These are phyloP conservation scores for Drosophila leontia DNA, from an alignment of 1,140 invertebrate species.

Conservation along the genomic window DNA sequence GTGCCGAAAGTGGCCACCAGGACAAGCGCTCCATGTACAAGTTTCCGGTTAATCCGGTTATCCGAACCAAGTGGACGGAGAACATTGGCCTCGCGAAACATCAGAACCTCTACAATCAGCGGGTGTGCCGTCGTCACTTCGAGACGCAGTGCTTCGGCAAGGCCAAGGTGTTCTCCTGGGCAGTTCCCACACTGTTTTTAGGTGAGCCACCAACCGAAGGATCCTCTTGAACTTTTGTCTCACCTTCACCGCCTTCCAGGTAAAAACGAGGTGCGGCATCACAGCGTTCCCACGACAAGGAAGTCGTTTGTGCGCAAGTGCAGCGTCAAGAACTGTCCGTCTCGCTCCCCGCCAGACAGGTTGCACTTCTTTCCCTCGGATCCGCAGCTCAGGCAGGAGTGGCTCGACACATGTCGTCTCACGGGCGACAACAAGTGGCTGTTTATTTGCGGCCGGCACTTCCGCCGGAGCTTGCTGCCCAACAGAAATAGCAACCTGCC, in stretches of 20 bases:
- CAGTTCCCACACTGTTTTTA: slow-evolving; percentile 27
- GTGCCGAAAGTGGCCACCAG: slow-evolving; percentile 26
- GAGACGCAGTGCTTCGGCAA: slow-evolving; percentile 32
- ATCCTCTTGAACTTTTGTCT: neutral
- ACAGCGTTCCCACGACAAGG: neutral
- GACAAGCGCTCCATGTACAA: slow-evolving; percentile 35
- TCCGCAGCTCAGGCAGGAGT: slow-evolving; percentile 13
- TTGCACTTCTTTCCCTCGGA: slow-evolving; percentile 35
- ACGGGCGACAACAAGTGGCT: slow-evolving; percentile 14
- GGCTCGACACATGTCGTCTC: slow-evolving; percentile 21
- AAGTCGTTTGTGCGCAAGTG: slow-evolving; percentile 18
- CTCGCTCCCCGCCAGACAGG: slow-evolving; percentile 19
- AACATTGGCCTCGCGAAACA: slow-evolving; percentile 20
- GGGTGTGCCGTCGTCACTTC: slow-evolving; percentile 33
- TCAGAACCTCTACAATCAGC: slow-evolving; percentile 17
- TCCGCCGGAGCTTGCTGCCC: slow-evolving; percentile 19
- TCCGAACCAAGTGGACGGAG: slow-evolving; percentile 24
- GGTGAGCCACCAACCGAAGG: neutral
- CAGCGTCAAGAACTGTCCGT: slow-evolving; percentile 10
- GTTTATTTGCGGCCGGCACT: slow-evolving; percentile 30
- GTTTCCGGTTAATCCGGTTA: slow-evolving; percentile 31
- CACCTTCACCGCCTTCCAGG: neutral
- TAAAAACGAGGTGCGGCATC: neutral
- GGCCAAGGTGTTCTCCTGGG: slow-evolving; percentile 36
- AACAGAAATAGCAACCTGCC: slow-evolving; percentile 27